These are phyloP conservation scores for Coracias cyanogaster DNA, from an alignment of 2,797 vertebrate genomes.

Conservation along the genomic window DNA sequence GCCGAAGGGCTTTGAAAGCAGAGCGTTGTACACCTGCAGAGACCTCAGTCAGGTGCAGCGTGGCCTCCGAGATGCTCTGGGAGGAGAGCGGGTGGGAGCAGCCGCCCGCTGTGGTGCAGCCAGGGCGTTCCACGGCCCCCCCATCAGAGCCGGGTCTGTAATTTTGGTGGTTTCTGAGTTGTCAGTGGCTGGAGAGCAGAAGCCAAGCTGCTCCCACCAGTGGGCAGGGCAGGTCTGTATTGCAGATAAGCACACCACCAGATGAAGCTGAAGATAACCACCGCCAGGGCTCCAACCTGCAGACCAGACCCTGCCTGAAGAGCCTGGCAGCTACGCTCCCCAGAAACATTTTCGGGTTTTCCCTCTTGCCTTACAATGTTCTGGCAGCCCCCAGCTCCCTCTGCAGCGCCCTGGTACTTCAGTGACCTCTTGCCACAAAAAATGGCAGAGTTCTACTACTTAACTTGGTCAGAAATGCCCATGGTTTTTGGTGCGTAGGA, in stretches of 20 bases:
- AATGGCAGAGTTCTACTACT: background rate
- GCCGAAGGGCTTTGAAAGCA: background rate
- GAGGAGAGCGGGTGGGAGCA: background rate
- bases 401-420: background rate
- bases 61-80: background rate
- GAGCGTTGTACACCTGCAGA: background rate
- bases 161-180: background rate
- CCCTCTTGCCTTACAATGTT: background rate
- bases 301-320: background rate
- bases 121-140: rapidly evolving
- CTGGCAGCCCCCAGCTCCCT: background rate
- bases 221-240: background rate
- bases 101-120: rapidly evolving
- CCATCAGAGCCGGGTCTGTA: background rate
- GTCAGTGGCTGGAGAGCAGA: background rate
- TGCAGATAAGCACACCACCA: background rate
- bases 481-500: background rate
- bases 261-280: background rate
- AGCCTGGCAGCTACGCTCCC: background rate
- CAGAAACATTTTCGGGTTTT: background rate
- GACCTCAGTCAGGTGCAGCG: rapidly evolving
- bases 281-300: rapidly evolving
- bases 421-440: background rate
- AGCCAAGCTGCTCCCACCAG: background rate
- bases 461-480: background rate